These are phyloP conservation scores for Fulica atra DNA, from an alignment of 2,113 vertebrate genomes.

Conservation along the genomic window DNA sequence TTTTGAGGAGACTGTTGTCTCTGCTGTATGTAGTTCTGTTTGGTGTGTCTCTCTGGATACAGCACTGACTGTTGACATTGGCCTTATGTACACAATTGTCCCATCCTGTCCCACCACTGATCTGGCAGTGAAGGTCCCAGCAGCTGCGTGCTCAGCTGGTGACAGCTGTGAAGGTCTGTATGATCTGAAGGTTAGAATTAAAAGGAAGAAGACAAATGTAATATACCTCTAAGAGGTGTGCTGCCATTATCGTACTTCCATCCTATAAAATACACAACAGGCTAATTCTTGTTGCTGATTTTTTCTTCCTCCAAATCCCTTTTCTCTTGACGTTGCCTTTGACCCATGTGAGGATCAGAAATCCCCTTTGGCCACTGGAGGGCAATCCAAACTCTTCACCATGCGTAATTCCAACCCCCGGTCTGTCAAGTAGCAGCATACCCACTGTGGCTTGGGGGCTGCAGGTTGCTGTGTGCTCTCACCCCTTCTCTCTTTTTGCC, in stretches of 20 bases:
- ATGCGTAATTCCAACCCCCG: neutral
- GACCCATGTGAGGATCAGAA: neutral
- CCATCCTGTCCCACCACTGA: neutral
- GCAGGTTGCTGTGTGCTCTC: neutral
- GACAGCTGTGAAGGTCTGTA: neutral
- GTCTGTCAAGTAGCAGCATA: neutral
- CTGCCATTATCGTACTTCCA: neutral
- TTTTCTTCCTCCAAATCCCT: neutral
- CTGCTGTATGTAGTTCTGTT: neutral
- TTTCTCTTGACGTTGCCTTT: neutral
- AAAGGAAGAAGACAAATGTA: neutral
- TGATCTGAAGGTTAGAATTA: neutral
- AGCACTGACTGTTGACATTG: neutral
- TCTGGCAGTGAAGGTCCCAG: neutral
- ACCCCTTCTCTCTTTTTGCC: neutral
- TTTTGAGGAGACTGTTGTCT: neutral
- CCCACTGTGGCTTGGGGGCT: neutral
- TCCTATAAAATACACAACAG: neutral
- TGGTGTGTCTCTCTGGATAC: neutral
- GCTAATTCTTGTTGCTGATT: neutral
- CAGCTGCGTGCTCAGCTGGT: neutral
- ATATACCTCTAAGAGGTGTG: neutral
- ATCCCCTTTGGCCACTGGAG: conserved; percentile 7
- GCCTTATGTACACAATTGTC: neutral
- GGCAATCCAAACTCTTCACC: conserved; percentile 4